Base-by-base conservation (phyloP, 2,888 invertebrate species). In the Dastarcus helophoroides region DNA sequence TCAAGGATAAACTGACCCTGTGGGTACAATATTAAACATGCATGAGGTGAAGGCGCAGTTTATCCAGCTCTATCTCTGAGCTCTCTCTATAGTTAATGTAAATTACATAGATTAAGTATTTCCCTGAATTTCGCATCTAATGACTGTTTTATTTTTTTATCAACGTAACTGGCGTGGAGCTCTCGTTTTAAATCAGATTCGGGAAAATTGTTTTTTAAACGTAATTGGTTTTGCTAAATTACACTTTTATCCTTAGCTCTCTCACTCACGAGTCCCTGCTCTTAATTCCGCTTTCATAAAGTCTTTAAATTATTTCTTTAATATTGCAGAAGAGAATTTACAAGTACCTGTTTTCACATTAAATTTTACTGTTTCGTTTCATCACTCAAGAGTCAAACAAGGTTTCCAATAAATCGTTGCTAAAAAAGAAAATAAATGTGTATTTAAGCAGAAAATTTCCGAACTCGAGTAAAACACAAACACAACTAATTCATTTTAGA, bases 11-110 rank as follows among this genome's bases (percentile, higher is more conserved):
- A 54, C 52, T 54, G 56, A 54, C 53, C 54, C 54, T 48, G 50
- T 50, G 51, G 51, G 49, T 46, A 44, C 43, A 42, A 44, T 50
- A 54, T 56, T 56, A 56, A 55, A 54, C 54, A 56, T 56, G 54
- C 53, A 56, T 54, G 54, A 54, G 48, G 40, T 40, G 34, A 28
- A 24, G 32, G 29, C 30, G 13, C 13, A 16, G 26, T 23, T 38
- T 28, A 26, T 26, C 28, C 29, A 22, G 31, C 26, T 22, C 23
- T 27, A 29, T 33, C 26, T 32, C 29, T 23, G 33, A 21, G 17
- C 26, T 29, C 35, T 32, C 32, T 28, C 23, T 36, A 31, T 29
- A 28, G 32, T 32, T 36, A 38, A 44, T 44, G 43, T 36, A 44
- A 44, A 41, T 41, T 41, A 41, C 40, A 30, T 23, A 35, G 42